Evolutionary conservation across 2,113 vertebrate species (phyloP).

Genomic region (Ctenomys sociabilis): DNA sequence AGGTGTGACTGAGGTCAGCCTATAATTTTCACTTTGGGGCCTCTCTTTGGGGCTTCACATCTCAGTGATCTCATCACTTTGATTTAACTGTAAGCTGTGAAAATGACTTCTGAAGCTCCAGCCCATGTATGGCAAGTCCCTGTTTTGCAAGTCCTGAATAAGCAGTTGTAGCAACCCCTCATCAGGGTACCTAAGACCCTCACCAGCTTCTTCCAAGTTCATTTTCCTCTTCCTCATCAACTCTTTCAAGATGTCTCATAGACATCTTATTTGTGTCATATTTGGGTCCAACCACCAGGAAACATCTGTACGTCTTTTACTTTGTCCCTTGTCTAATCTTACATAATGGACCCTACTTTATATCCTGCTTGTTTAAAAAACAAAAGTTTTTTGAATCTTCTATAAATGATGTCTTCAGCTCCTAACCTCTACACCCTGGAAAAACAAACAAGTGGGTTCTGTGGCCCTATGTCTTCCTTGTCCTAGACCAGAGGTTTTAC

Average conservation of each 20-base stretch:
- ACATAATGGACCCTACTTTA: background rate
- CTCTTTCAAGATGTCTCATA: background rate
- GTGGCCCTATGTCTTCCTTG: background rate
- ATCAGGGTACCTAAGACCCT: background rate
- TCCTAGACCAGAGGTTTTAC: background rate
- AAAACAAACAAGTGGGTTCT: background rate
- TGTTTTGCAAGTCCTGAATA: background rate
- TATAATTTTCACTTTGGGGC: background rate
- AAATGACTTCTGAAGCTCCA: background rate
- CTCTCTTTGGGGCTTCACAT: background rate
- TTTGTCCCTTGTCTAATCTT: background rate
- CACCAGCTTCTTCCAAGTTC: background rate
- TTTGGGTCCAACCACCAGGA: background rate
- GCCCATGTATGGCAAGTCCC: background rate
- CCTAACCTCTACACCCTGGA: background rate
- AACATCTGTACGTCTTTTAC: background rate
- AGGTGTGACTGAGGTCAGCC: background rate
- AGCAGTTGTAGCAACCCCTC: background rate
- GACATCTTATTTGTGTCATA: background rate
- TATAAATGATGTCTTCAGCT: background rate
- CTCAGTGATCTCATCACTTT: background rate
- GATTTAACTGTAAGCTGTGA: background rate
- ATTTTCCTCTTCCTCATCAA: background rate
- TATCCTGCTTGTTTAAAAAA: background rate
- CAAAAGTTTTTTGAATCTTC: background rate